phyloP scores from a whole-genome alignment of 1,140 invertebrate genomes.

The Euwallacea similis region DNA sequence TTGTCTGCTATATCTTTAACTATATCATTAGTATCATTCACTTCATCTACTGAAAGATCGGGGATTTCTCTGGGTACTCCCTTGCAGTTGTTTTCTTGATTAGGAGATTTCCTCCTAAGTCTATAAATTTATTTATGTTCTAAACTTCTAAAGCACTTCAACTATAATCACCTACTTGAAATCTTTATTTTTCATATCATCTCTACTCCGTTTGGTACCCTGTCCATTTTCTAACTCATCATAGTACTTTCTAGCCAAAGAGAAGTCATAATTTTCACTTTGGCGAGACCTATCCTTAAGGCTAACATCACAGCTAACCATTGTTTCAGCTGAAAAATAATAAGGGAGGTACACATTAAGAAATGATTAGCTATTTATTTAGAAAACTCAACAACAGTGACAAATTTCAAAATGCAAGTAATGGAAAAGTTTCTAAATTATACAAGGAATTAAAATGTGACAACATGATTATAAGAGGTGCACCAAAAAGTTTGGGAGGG shows the following conservation, averaged over 20 bases:
- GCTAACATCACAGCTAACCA: slow-evolving; percentile 63
- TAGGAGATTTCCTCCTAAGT: slow-evolving; percentile 53
- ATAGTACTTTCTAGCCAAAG: slow-evolving; percentile 33
- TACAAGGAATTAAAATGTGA: no score
- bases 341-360: neutral
- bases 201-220: slow-evolving; percentile 62
- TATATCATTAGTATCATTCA: slow-evolving; percentile 61
- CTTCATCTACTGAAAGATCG: slow-evolving; percentile 57
- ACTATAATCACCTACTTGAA: slow-evolving; percentile 43
- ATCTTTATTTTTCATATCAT: slow-evolving; percentile 62
- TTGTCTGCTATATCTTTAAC: slow-evolving; percentile 71
- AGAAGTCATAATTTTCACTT: slow-evolving; percentile 64
- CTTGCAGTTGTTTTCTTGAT: slow-evolving; percentile 50
- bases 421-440: no score
- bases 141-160: neutral
- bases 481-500: no score
- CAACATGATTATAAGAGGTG: no score
- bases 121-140: slow-evolving; percentile 43
- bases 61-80: slow-evolving; percentile 57
- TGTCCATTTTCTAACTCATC: slow-evolving; percentile 43
- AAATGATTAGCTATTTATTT: no score
- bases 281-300: slow-evolving; percentile 58
- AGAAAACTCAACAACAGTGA: no score
- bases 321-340: slow-evolving; percentile 56
- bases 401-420: no score